Percentiles rank a stretch among this genome's conserved stretches.
phyloP scores from a whole-genome alignment of 2,113 vertebrate genomes.

The Bucco capensis region DNA sequence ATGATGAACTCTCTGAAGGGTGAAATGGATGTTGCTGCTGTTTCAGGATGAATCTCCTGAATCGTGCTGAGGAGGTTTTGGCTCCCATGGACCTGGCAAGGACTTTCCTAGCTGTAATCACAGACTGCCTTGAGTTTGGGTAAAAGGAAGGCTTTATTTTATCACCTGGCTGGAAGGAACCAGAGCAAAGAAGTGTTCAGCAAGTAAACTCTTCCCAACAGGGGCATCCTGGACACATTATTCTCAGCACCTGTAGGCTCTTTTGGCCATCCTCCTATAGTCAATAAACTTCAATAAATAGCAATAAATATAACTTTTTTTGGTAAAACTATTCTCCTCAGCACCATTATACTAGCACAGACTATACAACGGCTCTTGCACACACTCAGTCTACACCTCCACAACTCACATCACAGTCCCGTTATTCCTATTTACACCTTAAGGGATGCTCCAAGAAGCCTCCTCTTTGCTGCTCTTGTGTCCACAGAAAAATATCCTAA shows the following conservation, averaged over 20 bases:
- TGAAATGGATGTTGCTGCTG: background rate
- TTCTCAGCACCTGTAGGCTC: too few species aligned
- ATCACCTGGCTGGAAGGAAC: background rate
- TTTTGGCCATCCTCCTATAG: too few species aligned
- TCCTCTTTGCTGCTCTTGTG: background rate
- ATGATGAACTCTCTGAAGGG: background rate
- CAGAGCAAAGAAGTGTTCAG: background rate
- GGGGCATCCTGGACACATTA: fast-evolving
- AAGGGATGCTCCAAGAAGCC: background rate
- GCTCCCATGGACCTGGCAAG: background rate
- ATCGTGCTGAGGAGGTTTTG: background rate
- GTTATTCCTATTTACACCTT: background rate
- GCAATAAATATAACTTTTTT: too few species aligned
- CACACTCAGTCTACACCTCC: background rate
- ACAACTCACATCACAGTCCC: background rate
- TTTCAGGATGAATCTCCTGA: background rate
- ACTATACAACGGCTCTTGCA: background rate
- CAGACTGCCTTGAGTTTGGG: background rate
- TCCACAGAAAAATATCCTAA: background rate
- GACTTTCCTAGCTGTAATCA: background rate
- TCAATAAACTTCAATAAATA: too few species aligned
- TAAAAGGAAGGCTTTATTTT: background rate
- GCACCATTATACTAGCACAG: background rate
- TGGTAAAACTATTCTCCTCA: background rate
- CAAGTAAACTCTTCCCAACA: background rate